Base-by-base conservation (phyloP, 2,113 vertebrate genomes). In the Seriola dumerili region DNA sequence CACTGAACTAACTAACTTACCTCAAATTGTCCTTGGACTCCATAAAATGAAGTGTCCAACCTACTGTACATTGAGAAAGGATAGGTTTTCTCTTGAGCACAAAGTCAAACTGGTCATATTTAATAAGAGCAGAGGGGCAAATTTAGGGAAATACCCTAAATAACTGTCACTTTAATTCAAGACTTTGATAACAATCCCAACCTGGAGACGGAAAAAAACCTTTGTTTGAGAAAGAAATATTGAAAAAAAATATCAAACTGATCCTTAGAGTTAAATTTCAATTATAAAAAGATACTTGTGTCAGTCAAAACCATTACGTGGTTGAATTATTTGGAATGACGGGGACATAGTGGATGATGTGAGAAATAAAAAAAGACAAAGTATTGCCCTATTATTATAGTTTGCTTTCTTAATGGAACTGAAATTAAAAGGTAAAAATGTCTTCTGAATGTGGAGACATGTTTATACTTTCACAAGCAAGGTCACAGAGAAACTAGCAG, bases 111-210 rank as follows among this genome's bases (percentile, higher is more conserved):
- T 77, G 68, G 46, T 81, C 10, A 64, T 76, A 44, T 87, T 63
- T 78, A 72, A 46, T 59, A 23, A 65, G 10, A 72, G 14, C 34
- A 34, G 21, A 54, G 9, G 46, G 38, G 32, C 46, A 54, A 36
- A 55, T 68, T 76, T 34, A 44, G 77, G 80, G 71, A 80, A 85
- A 82, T 81, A 73, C 70, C 76, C 78, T 16, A n/a, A 73, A 82
- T 79, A 71, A 63, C 21, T 72, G 54, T 42, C n/a, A 57, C 10
- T 83, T 72, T 34, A 70, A 68, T 29, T 75, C 54, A 72, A 81
- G 62, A 32, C 64, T 38, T 54, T 68, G 34, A 78, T 85, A 75
- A 77, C 80, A 85, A 81, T 73, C 71, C 8, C 1, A 61, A 52
- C 8, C 19, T 48, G 4, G 38, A 55, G 65, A 64, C 21, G 62